phyloP scores from a whole-genome alignment of 2,888 invertebrate genomes.

The Notodonta ziczac region DNA sequence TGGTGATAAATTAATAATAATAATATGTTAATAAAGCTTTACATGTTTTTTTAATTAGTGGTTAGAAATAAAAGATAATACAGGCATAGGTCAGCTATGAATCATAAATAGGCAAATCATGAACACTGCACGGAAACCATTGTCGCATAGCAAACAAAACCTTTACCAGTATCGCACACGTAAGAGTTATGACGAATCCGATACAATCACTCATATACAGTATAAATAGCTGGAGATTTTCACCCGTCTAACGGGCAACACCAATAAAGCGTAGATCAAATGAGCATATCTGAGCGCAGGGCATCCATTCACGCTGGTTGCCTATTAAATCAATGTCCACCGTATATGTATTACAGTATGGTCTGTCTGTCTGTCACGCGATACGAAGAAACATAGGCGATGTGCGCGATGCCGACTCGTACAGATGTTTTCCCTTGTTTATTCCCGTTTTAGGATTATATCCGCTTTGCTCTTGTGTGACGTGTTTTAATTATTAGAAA shows the following conservation, averaged over 20 bases:
- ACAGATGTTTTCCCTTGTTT: conserved; percentile 29
- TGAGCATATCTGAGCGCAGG: conserved; percentile 47
- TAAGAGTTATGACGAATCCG: conserved; percentile 23
- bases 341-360: conserved; percentile 59
- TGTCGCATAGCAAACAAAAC: background rate
- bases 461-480: no score
- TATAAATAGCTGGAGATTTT: conserved; percentile 27
- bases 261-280: conserved; percentile 56
- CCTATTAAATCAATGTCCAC: conserved; percentile 73
- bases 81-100: no score
- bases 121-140: no score
- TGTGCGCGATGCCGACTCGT: conserved; percentile 21
- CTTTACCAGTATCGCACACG: conserved; percentile 11
- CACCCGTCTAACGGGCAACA: conserved; percentile 29
- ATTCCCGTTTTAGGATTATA: no score
- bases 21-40: no score
- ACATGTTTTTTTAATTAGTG: no score
- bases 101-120: no score
- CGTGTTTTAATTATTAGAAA: no score
- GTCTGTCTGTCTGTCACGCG: conserved; percentile 58
- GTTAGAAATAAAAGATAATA: no score
- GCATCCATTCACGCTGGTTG: conserved; percentile 61
- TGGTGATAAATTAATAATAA: no score
- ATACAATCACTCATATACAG: conserved; percentile 18
- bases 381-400: conserved; percentile 53